Percentiles rank a stretch among this genome's conserved stretches.
phyloP scores from a whole-genome alignment of 2,888 invertebrate genomes.

The Aradus depressus region DNA sequence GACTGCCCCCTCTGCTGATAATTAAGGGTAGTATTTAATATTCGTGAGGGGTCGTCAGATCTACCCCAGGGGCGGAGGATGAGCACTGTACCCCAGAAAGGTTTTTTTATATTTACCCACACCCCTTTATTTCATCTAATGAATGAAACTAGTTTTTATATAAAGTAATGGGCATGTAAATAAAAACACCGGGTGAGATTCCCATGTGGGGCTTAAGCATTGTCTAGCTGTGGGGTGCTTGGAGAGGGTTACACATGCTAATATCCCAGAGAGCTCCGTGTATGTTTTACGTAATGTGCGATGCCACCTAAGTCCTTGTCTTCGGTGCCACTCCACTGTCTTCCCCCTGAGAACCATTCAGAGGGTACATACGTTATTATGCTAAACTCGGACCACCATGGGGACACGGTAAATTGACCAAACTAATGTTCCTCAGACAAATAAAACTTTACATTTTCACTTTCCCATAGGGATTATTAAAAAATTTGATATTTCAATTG shows the following conservation, averaged over 20 bases:
- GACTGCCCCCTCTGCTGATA: too few relatives aligned
- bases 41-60: neutral
- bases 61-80: neutral
- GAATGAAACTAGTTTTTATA: conserved; percentile 26
- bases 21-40: conserved; percentile 1
- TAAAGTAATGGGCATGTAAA: conserved; percentile 24
- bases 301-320: conserved; percentile 17
- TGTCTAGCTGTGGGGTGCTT: conserved; percentile 14
- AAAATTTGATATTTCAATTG: too few relatives aligned
- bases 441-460: too few relatives aligned
- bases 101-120: conserved; percentile 2
- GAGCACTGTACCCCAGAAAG: neutral
- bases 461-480: too few relatives aligned
- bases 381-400: conserved; percentile 17
- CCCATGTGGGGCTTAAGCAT: conserved; percentile 18
- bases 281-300: conserved; percentile 31
- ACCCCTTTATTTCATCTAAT: conserved; percentile 19
- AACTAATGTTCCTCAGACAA: conserved; percentile 4
- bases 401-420: conserved; percentile 22
- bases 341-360: neutral
- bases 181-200: conserved; percentile 21
- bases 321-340: conserved; percentile 20
- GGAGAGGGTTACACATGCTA: conserved; percentile 33
- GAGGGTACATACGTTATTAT: conserved; percentile 21
- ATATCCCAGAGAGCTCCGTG: conserved; percentile 24